Percentiles rank a stretch among this genome's conserved stretches.
phyloP scores from a whole-genome alignment of 2,797 vertebrate species.

The Danio tinwini region DNA sequence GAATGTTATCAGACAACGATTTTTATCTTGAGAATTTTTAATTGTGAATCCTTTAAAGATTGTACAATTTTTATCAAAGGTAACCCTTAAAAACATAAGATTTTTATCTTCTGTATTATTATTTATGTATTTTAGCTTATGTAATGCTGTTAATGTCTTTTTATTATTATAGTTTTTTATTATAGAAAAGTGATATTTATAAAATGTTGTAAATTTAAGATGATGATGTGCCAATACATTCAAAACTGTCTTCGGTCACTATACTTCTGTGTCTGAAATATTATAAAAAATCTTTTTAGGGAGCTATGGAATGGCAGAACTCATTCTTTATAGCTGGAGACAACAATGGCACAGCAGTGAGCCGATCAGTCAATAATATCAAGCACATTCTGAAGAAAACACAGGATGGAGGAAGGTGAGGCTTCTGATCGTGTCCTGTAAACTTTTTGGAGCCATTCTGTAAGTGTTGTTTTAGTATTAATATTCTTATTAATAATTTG shows the following conservation, averaged over 20 bases:
- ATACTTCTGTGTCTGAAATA: not conserved
- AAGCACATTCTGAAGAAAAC: conserved; percentile 87
- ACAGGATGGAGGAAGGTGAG: conserved; percentile 82
- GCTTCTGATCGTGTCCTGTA: conserved; percentile 9
- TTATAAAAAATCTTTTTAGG: conserved; percentile 71
- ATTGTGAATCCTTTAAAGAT: too few relatives aligned
- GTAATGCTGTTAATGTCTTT: too few relatives aligned
- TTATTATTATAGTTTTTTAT: too few relatives aligned
- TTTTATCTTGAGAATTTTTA: too few relatives aligned
- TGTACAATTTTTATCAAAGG: too few relatives aligned
- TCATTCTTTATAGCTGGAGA: conserved; percentile 94
- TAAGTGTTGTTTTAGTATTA: not conserved
- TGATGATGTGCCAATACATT: too few relatives aligned
- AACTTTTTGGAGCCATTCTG: not conserved
- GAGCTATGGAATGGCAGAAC: conserved; percentile 87
- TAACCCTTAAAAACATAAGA: too few relatives aligned
- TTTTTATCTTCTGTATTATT: too few relatives aligned
- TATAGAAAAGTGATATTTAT: too few relatives aligned
- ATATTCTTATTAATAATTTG: not conserved
- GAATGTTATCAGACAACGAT: too few relatives aligned
- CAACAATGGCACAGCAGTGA: conserved; percentile 91
- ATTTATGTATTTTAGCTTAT: too few relatives aligned
- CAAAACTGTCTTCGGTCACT: not conserved
- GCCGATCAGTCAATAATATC: conserved; percentile 91
- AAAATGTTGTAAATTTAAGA: too few relatives aligned